phyloP scores from a whole-genome alignment of 1,140 invertebrate species.

The Rhynchophorus ferrugineus region DNA sequence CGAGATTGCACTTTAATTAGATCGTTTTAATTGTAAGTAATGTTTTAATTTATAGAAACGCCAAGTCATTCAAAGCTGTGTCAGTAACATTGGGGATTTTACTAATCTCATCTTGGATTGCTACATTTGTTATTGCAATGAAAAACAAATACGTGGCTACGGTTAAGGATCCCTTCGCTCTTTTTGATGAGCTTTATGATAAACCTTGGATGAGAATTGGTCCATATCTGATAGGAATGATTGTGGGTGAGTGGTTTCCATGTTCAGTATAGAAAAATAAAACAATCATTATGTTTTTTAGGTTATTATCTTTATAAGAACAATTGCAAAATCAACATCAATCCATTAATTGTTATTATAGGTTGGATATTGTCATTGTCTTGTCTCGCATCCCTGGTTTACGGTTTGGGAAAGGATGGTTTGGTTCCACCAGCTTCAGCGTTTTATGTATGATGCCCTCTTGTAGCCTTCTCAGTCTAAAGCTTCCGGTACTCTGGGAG shows the following conservation, averaged over 20 bases:
- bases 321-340: slow-evolving; percentile 57
- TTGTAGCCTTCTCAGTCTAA: too few relatives aligned
- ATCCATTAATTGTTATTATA: slow-evolving; percentile 48
- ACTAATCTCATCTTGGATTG: slow-evolving; percentile 64
- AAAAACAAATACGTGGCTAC: slow-evolving; percentile 66
- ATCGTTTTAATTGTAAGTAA: too few relatives aligned
- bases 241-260: slow-evolving; percentile 42
- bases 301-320: slow-evolving; percentile 67
- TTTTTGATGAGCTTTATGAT: slow-evolving; percentile 76
- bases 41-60: slow-evolving; percentile 33
- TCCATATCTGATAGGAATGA: slow-evolving; percentile 71
- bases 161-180: slow-evolving; percentile 72
- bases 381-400: slow-evolving; percentile 61
- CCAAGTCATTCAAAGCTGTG: slow-evolving; percentile 44
- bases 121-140: slow-evolving; percentile 66
- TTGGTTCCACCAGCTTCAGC: slow-evolving; percentile 58
- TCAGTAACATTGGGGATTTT: slow-evolving; percentile 48
- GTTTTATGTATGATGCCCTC: slow-evolving; percentile 58
- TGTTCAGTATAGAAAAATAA: neutral
- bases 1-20: too few relatives aligned
- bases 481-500: too few relatives aligned
- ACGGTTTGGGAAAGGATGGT: slow-evolving; percentile 65
- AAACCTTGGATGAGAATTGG: slow-evolving; percentile 78
- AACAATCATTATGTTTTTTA: slow-evolving; percentile 31
- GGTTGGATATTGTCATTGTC: slow-evolving; percentile 55